phyloP scores from a whole-genome alignment of 2,797 vertebrate genomes.

The Scolopax bukidnonensis region DNA sequence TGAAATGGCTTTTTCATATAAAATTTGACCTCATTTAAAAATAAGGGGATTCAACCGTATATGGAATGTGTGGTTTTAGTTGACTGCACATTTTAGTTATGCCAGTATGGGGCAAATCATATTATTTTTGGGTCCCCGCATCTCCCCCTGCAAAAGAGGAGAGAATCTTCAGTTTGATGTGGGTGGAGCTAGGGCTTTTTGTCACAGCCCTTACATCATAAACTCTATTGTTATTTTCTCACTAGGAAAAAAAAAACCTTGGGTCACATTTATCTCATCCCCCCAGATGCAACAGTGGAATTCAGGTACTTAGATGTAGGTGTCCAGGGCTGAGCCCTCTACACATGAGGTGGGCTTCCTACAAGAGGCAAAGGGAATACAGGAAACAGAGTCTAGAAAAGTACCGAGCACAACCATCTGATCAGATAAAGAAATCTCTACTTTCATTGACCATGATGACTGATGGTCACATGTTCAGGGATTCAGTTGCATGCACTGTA shows the following conservation, averaged over 20 bases:
- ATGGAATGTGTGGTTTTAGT: background rate
- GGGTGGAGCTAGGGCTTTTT: background rate
- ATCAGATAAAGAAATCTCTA: background rate
- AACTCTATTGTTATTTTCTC: background rate
- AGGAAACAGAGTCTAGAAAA: background rate
- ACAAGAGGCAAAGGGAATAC: background rate
- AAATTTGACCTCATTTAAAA: slow-evolving; percentile 60
- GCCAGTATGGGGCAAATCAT: background rate
- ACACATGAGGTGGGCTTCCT: background rate
- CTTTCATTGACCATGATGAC: background rate
- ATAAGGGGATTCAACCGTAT: background rate
- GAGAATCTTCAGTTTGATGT: background rate
- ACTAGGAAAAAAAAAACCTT: background rate
- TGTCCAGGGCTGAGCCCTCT: background rate
- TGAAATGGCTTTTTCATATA: background rate
- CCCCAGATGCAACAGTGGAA: background rate
- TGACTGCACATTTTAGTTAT: background rate
- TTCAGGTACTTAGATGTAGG: background rate
- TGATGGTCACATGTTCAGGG: background rate
- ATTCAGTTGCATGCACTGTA: background rate
- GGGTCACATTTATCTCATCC: background rate
- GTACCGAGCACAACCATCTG: background rate
- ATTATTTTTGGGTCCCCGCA: background rate
- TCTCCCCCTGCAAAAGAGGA: background rate
- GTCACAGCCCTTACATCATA: background rate